Evolutionary conservation across 2,797 vertebrate genomes (phyloP).

Genomic region (Percopsis omiscomaycus): DNA sequence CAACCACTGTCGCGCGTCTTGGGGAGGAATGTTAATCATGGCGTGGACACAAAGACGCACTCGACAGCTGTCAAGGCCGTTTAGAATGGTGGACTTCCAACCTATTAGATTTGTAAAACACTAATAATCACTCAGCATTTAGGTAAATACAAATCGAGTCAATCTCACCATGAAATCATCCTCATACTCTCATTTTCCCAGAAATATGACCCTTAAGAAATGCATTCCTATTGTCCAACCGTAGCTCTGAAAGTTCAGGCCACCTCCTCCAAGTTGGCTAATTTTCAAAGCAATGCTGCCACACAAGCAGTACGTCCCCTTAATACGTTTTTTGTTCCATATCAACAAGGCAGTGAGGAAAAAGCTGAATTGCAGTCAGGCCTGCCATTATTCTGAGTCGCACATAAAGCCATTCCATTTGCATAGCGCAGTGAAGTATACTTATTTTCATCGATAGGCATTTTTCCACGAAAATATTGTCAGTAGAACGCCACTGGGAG

Average conservation of each 20-base stretch:
- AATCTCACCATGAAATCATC: background rate
- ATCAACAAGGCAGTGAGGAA: slow-evolving; percentile 5
- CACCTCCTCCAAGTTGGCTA: slow-evolving; percentile 11
- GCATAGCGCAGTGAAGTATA: slow-evolving; percentile 39
- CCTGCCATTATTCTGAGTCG: slow-evolving; percentile 29
- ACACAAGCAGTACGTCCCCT: slow-evolving; percentile 11
- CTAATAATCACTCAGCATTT: background rate
- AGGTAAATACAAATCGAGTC: background rate
- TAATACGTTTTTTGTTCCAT: slow-evolving; percentile 1
- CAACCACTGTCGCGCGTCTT: slow-evolving; percentile 9
- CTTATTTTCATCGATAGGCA: slow-evolving; percentile 63
- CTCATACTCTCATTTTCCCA: background rate
- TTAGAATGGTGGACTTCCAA: background rate
- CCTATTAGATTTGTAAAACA: background rate
- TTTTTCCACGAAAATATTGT: slow-evolving; percentile 69
- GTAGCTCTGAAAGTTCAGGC: slow-evolving; percentile 1
- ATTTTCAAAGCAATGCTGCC: slow-evolving; percentile 12
- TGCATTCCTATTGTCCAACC: background rate
- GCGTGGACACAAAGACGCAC: background rate
- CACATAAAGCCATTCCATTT: slow-evolving; percentile 33
- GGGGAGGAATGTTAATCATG: slow-evolving; percentile 26
- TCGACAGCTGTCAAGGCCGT: background rate
- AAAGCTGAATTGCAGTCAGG: slow-evolving; percentile 25
- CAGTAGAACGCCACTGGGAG: slow-evolving; percentile 57
- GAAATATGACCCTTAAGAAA: slow-evolving; percentile 4